Percentiles rank a stretch among this genome's conserved stretches.
Conservation (phyloP, 2,888 invertebrate species). For the Fragum whitleyi region DNA sequence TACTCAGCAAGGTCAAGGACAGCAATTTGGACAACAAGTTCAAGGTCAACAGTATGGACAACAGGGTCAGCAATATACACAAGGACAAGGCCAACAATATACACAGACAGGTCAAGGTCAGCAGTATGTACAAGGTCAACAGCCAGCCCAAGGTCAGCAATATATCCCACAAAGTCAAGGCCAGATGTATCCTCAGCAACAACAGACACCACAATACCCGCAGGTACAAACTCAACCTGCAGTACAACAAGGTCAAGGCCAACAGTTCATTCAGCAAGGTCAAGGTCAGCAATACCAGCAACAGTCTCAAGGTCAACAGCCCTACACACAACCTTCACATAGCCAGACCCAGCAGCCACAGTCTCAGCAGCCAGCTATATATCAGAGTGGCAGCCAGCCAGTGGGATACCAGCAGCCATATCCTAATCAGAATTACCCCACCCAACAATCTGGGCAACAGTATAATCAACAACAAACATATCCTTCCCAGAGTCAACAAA, state of each 20-base stretch:
- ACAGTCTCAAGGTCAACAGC: conserved; percentile 16
- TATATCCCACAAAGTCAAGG: neutral
- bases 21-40: neutral
- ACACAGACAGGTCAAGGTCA: conserved; percentile 80
- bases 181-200: neutral
- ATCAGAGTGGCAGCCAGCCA: conserved; percentile 13
- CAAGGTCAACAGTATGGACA: neutral
- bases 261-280: neutral
- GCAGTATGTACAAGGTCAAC: conserved; percentile 79
- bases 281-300: conserved; percentile 22
- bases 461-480: conserved; percentile 13
- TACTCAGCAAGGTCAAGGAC: conserved; percentile 24
- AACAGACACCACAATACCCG: neutral
- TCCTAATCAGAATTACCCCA: conserved; percentile 7
- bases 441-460: conserved; percentile 24
- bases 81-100: conserved; percentile 66
- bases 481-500: conserved; percentile 8
- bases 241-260: conserved; percentile 6
- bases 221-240: neutral
- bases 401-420: conserved; percentile 19
- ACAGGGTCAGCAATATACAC: conserved; percentile 1
- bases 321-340: conserved; percentile 12
- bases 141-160: conserved; percentile 21
- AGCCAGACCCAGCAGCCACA: conserved; percentile 33
- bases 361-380: conserved; percentile 8